Percentiles rank a stretch among this genome's conserved stretches.
These are phyloP conservation scores for Papilio protenor DNA, from an alignment of 2,888 invertebrate species.

Conservation along the genomic window DNA sequence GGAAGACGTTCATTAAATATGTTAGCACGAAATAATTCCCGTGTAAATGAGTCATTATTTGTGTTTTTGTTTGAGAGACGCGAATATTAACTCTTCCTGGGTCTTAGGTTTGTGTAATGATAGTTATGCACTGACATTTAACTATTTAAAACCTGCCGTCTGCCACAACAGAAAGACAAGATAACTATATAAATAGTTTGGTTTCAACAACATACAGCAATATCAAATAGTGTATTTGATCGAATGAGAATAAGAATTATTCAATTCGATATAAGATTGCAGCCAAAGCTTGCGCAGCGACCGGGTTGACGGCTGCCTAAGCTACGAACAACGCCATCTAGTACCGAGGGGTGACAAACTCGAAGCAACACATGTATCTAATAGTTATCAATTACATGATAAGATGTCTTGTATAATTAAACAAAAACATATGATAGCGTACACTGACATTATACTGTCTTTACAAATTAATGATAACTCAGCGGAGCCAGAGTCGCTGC, in stretches of 20 bases:
- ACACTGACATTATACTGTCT: too few relatives aligned
- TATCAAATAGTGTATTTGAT: too few relatives aligned
- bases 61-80: slow-evolving; percentile 1
- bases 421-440: background rate
- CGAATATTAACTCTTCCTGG: background rate
- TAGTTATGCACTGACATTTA: background rate
- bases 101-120: background rate
- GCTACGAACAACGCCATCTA: background rate
- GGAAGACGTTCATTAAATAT: slow-evolving; percentile 29
- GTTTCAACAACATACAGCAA: too few relatives aligned
- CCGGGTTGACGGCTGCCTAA: background rate
- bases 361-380: background rate
- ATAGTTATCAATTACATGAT: background rate
- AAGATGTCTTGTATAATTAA: background rate
- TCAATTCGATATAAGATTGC: too few relatives aligned
- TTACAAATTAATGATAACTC: too few relatives aligned
- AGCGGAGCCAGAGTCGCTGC: too few relatives aligned
- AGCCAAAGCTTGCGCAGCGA: background rate
- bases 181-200: too few relatives aligned
- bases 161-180: too few relatives aligned
- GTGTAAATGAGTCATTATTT: slow-evolving; percentile 16
- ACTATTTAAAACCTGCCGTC: too few relatives aligned
- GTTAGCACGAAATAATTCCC: slow-evolving; percentile 18
- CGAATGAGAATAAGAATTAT: too few relatives aligned
- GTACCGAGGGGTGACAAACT: background rate